A percentile compares a stretch with the other conserved stretches of the same genome.
These are phyloP conservation scores for Psittacus erithacus DNA, from an alignment of 2,113 vertebrate species.

Conservation along the genomic window DNA sequence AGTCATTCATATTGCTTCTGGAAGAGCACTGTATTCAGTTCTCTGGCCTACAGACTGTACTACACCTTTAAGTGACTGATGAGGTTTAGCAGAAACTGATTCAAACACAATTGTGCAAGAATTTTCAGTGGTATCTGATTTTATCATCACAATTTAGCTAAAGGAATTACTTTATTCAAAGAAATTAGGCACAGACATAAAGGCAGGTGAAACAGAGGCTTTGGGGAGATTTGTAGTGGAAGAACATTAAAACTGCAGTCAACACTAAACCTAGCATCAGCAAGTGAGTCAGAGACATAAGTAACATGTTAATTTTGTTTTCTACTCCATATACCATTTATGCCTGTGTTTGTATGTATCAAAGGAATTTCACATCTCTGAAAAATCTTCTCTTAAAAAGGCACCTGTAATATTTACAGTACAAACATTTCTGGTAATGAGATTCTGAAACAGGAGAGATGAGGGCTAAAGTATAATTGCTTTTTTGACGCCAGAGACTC, in stretches of 20 bases:
- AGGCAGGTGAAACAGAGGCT: background rate
- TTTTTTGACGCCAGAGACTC: conserved; percentile 27
- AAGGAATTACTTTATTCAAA: background rate
- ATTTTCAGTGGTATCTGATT: background rate
- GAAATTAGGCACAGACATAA: background rate
- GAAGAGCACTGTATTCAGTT: background rate
- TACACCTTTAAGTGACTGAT: background rate
- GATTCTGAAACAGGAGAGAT: conserved; percentile 23
- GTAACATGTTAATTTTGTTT: background rate
- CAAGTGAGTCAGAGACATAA: background rate
- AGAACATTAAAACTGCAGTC: background rate
- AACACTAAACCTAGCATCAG: background rate
- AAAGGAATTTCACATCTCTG: background rate
- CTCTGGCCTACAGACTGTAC: background rate
- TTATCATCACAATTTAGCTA: background rate
- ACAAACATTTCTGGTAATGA: conserved; percentile 30
- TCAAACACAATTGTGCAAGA: background rate
- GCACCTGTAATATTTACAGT: conserved; percentile 10
- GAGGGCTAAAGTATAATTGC: conserved; percentile 30
- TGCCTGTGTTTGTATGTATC: background rate
- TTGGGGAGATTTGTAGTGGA: background rate
- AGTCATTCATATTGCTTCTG: background rate
- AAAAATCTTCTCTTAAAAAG: background rate
- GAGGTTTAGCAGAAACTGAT: background rate
- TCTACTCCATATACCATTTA: background rate